Evolutionary conservation across 2,797 vertebrate genomes (phyloP).

Genomic region (Nannoperca obscura): DNA sequence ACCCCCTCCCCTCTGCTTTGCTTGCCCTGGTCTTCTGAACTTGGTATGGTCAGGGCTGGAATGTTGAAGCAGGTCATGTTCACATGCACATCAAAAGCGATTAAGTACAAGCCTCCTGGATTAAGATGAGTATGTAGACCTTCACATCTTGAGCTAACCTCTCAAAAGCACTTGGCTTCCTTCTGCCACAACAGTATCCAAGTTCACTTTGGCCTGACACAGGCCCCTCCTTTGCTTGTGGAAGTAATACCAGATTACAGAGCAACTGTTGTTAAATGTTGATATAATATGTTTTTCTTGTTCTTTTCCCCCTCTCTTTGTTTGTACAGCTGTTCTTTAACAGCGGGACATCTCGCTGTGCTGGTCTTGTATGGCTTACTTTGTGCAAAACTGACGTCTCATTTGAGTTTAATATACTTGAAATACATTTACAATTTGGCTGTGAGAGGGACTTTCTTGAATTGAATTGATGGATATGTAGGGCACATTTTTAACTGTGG

Average conservation of each 20-base stretch:
- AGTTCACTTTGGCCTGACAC: constrained; percentile 80
- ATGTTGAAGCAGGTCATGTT: constrained; percentile 76
- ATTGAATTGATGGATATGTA: constrained; percentile 31
- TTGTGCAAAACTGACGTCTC: constrained; percentile 82
- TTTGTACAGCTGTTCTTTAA: constrained; percentile 88
- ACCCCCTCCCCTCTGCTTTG: constrained; percentile 41
- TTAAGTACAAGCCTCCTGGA: constrained; percentile 79
- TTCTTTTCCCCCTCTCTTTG: constrained; percentile 74
- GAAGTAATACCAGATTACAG: constrained; percentile 90
- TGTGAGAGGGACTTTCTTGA: constrained; percentile 42
- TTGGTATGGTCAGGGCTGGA: constrained; percentile 69
- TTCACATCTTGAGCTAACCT: constrained; percentile 80
- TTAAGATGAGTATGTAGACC: constrained; percentile 79
- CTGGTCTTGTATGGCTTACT: constrained; percentile 79
- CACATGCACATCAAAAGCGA: constrained; percentile 84
- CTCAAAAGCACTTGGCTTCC: constrained; percentile 79
- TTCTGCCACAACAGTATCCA: constrained; percentile 81
- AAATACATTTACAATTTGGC: constrained; percentile 71
- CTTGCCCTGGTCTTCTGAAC: constrained; percentile 70
- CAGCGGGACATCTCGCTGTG: constrained; percentile 80
- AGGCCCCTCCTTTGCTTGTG: constrained; percentile 83
- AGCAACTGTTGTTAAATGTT: constrained; percentile 90
- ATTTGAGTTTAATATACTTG: constrained; percentile 82
- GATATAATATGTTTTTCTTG: constrained; percentile 88
- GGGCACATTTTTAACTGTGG: constrained; percentile 24